These are phyloP conservation scores for Solea senegalensis DNA, from an alignment of 2,113 vertebrate genomes.

Conservation along the genomic window DNA sequence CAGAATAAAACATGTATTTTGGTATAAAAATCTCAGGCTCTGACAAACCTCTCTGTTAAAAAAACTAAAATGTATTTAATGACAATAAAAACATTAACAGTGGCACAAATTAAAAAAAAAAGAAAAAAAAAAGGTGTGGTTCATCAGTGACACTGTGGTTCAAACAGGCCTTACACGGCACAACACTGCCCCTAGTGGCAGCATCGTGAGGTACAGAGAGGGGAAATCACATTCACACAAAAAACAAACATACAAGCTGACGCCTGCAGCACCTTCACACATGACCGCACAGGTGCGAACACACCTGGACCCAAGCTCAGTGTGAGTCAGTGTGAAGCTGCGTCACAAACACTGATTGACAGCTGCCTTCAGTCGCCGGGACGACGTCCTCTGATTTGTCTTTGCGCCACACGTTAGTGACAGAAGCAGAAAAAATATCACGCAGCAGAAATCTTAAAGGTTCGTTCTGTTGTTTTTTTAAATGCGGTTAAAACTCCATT, in stretches of 20 bases:
- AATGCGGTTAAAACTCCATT: too few relatives aligned
- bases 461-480: too few relatives aligned
- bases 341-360: slow-evolving; percentile 30
- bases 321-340: too few relatives aligned
- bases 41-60: too few relatives aligned
- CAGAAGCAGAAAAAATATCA: neutral
- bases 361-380: slow-evolving; percentile 44
- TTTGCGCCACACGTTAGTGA: slow-evolving; percentile 29
- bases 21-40: slow-evolving; percentile 18
- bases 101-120: neutral
- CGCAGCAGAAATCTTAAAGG: too few relatives aligned
- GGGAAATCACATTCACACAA: slow-evolving; percentile 15
- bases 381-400: slow-evolving; percentile 51
- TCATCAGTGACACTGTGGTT: neutral
- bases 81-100: too few relatives aligned
- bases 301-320: neutral
- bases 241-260: neutral
- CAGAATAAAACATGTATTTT: slow-evolving; percentile 61
- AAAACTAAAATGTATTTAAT: too few relatives aligned
- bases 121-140: neutral
- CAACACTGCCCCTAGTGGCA: slow-evolving; percentile 46
- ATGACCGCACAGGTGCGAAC: neutral
- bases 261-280: neutral
- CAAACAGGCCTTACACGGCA: neutral
- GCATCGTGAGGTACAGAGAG: slow-evolving; percentile 13